Conservation (phyloP, 1,140 invertebrate genomes). For the Delia radicum region DNA sequence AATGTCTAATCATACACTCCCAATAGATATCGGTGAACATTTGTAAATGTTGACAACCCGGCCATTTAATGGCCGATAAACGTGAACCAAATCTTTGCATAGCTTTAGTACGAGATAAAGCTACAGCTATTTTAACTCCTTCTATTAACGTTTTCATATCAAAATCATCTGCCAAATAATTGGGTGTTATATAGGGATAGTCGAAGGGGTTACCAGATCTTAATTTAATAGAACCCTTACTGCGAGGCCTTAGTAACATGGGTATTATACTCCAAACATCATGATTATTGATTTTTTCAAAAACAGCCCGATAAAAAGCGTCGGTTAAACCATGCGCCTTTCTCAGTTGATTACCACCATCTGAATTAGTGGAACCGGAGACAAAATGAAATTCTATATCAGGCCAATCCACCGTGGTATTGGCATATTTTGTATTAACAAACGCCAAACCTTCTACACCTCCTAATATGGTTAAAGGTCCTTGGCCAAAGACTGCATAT, state of each 20-base stretch:
- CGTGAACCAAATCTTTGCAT: slow-evolving; percentile 71
- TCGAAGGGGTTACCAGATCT: slow-evolving; percentile 82
- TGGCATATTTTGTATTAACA: slow-evolving; percentile 86
- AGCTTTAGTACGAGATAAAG: slow-evolving; percentile 70
- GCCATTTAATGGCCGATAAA: slow-evolving; percentile 68
- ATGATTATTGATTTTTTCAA: slow-evolving; percentile 71
- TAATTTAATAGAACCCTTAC: slow-evolving; percentile 76
- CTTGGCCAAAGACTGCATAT: slow-evolving; percentile 77
- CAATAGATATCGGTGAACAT: slow-evolving; percentile 73
- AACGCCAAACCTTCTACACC: slow-evolving; percentile 89
- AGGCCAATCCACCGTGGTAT: slow-evolving; percentile 80
- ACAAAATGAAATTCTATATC: slow-evolving; percentile 92
- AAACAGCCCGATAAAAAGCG: slow-evolving; percentile 72
- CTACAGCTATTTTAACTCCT: slow-evolving; percentile 77
- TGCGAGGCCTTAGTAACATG: slow-evolving; percentile 78
- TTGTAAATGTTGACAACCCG: slow-evolving; percentile 67
- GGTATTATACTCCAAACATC: slow-evolving; percentile 86
- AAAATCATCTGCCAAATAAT: slow-evolving; percentile 79
- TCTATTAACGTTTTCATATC: slow-evolving; percentile 81
- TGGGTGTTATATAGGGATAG: slow-evolving; percentile 90
- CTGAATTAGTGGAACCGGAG: slow-evolving; percentile 86
- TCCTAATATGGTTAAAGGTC: slow-evolving; percentile 84
- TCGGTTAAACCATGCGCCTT: slow-evolving; percentile 78
- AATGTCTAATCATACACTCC: slow-evolving; percentile 81
- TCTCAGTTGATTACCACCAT: slow-evolving; percentile 78